Conservation (phyloP, 2,888 invertebrate genomes). For the Belgica antarctica region DNA sequence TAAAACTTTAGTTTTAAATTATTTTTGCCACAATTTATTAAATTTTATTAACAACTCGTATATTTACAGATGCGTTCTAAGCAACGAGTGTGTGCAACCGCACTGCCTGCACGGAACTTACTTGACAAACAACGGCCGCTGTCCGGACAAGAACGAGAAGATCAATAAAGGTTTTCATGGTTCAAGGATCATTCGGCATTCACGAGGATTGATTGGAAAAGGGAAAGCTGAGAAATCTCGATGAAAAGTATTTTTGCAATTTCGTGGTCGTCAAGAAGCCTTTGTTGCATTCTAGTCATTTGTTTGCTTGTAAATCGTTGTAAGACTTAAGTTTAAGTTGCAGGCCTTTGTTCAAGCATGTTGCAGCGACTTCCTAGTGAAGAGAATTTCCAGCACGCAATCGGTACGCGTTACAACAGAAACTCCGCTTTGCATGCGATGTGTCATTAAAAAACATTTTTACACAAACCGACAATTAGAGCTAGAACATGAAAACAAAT, state of each 20-base stretch:
- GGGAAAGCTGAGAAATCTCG: no score
- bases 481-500: neutral
- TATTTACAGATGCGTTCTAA: constrained; percentile 9
- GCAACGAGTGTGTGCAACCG: constrained; percentile 3
- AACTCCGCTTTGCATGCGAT: no score
- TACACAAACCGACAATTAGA: neutral
- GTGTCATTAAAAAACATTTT: constrained; percentile 1
- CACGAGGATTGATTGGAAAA: neutral
- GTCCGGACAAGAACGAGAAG: constrained; percentile 2
- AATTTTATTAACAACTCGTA: neutral
- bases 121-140: neutral
- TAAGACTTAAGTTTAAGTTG: neutral
- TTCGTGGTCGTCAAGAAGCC: neutral
- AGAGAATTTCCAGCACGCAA: neutral
- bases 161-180: constrained; percentile 20
- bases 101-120: constrained; percentile 5
- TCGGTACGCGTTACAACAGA: no score
- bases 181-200: neutral
- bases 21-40: no score
- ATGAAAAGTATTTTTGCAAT: neutral
- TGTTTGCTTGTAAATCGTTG: neutral
- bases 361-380: neutral
- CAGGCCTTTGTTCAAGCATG: neutral
- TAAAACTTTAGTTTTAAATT: neutral
- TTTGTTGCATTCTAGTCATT: constrained; percentile 22